Conservation (phyloP, 2,888 invertebrate genomes). For the Pheosia tremula region DNA sequence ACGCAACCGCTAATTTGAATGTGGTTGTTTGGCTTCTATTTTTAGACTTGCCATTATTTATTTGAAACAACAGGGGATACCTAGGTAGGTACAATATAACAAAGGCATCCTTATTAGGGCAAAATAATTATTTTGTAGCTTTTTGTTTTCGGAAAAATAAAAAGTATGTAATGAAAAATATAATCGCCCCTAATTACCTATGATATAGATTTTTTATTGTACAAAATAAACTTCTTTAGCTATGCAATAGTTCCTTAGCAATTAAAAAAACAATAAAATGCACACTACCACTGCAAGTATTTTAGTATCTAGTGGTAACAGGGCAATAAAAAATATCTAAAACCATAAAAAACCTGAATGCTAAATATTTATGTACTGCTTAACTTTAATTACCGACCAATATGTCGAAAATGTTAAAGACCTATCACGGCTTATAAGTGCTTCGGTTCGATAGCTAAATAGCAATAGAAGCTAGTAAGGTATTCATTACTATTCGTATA, state of each 20-base stretch:
- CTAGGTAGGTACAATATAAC: not conserved
- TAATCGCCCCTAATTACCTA: too few species aligned
- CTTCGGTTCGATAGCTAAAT: too few species aligned
- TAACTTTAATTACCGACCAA: not conserved
- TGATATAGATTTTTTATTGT: too few species aligned
- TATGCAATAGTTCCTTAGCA: too few species aligned
- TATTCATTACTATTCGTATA: too few species aligned
- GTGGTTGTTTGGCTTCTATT: constrained; percentile 50
- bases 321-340: not conserved
- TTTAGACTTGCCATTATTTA: constrained; percentile 23
- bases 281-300: not conserved
- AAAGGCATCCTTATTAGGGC: not conserved
- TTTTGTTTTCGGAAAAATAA: too few species aligned
- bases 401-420: not conserved
- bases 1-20: constrained; percentile 56
- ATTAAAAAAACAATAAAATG: constrained; percentile 1
- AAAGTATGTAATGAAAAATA: too few species aligned
- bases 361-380: not conserved
- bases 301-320: not conserved
- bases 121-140: not conserved
- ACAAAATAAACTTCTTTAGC: too few species aligned
- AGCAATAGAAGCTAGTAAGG: too few species aligned
- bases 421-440: not conserved
- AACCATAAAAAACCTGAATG: not conserved
- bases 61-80: not conserved